Conservation (phyloP, 2,888 invertebrate genomes). For the Hydrotaea diabolus region DNA sequence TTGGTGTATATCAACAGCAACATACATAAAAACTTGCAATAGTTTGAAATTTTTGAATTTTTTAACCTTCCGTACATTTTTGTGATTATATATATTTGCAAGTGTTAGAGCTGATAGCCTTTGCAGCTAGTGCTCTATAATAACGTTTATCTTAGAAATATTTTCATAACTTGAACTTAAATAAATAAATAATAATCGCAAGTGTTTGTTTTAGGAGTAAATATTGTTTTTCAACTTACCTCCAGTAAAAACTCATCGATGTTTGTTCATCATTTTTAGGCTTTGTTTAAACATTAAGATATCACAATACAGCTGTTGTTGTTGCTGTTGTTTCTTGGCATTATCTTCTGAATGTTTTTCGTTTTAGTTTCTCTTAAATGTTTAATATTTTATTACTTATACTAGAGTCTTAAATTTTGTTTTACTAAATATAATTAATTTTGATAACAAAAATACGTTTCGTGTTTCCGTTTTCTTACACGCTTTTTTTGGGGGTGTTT, state of each 20-base stretch:
- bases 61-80: no score
- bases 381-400: constrained; percentile 48
- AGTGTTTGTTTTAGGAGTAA: no score
- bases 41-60: no score
- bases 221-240: constrained; percentile 43
- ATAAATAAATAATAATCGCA: background rate
- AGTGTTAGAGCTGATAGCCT: no score
- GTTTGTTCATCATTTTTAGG: constrained; percentile 26
- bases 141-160: no score
- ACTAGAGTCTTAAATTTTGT: constrained; percentile 54
- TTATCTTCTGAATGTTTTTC: constrained; percentile 19
- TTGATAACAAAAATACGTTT: constrained; percentile 70
- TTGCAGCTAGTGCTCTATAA: no score
- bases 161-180: no score
- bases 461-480: constrained; percentile 49
- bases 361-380: constrained; percentile 15
- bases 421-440: constrained; percentile 67
- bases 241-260: constrained; percentile 38
- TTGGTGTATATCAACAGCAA: no score
- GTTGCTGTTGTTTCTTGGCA: constrained; percentile 47
- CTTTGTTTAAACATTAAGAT: constrained; percentile 20
- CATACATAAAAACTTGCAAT: no score
- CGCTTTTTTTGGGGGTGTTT: no score
- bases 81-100: no score
- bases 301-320: constrained; percentile 45